Conservation (phyloP, 2,888 invertebrate species). For the Altica lythri region DNA sequence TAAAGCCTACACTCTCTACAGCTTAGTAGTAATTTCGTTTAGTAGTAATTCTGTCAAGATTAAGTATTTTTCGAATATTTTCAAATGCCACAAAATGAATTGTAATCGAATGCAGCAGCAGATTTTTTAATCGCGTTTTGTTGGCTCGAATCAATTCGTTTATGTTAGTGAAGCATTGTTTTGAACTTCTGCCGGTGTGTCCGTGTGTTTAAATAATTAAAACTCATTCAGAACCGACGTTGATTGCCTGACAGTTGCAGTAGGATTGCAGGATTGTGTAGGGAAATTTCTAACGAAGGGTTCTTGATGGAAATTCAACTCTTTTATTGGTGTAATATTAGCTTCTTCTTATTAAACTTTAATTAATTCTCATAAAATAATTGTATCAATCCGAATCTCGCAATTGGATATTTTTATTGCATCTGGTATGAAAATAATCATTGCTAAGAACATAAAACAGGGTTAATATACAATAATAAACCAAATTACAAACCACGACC, state of each 20-base stretch:
- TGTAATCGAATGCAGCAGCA: constrained; percentile 4
- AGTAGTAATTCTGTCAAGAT: neutral
- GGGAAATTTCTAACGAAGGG: constrained; percentile 10
- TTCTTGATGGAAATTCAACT: too few species aligned
- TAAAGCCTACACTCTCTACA: too few species aligned
- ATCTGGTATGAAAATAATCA: too few species aligned
- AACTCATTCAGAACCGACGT: constrained; percentile 34
- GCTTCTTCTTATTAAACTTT: too few species aligned
- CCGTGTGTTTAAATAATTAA: constrained; percentile 33
- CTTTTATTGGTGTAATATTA: too few species aligned
- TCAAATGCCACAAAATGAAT: neutral
- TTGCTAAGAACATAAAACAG: too few species aligned
- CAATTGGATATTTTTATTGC: too few species aligned
- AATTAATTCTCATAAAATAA: too few species aligned
- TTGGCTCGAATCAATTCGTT: constrained; percentile 9
- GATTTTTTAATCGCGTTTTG: constrained; percentile 7
- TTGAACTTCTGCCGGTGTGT: neutral
- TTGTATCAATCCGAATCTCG: too few species aligned
- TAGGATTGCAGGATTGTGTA: constrained; percentile 16
- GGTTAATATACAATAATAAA: too few species aligned
- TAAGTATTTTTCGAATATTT: neutral
- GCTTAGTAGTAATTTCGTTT: too few species aligned
- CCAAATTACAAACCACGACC: too few species aligned
- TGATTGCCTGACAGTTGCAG: constrained; percentile 40
- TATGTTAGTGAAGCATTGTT: constrained; percentile 2